These are phyloP conservation scores for Goniozus legneri DNA, from an alignment of 1,140 invertebrate genomes.

Conservation along the genomic window DNA sequence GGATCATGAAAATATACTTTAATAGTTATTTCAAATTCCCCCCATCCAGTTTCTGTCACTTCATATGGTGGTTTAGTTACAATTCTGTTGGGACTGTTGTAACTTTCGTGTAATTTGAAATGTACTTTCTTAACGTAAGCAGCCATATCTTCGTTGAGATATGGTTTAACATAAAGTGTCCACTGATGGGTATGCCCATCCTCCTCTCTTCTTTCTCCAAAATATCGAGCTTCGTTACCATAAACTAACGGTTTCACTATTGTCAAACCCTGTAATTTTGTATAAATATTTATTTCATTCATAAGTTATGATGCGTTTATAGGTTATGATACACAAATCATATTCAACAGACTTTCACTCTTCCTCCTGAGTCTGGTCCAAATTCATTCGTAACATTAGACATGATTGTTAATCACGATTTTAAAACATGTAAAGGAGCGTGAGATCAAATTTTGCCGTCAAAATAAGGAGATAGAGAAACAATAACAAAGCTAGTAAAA, in stretches of 20 bases:
- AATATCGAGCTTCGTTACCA: constrained; percentile 92
- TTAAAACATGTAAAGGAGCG: no score
- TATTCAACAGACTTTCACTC: constrained; percentile 63
- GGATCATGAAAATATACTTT: constrained; percentile 98
- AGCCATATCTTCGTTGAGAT: constrained; percentile 91
- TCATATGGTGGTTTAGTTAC: constrained; percentile 95
- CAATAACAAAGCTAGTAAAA: no score
- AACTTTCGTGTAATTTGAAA: constrained; percentile 97
- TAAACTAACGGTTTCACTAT: constrained; percentile 96
- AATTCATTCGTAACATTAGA: constrained; percentile 78
- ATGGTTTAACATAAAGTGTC: constrained; percentile 97
- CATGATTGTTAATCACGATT: no score
- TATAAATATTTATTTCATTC: constrained; percentile 6
- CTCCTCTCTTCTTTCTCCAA: constrained; percentile 96
- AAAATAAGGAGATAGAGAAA: no score
- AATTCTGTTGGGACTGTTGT: constrained; percentile 90
- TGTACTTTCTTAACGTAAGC: constrained; percentile 94
- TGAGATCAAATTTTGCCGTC: no score
- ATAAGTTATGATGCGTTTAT: neutral
- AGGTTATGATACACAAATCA: neutral
- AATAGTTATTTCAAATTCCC: constrained; percentile 98
- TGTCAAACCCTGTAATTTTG: constrained; percentile 69
- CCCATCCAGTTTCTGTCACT: constrained; percentile 98
- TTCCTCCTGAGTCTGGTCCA: constrained; percentile 76
- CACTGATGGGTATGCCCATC: constrained; percentile 99